phyloP scores from a whole-genome alignment of 2,797 vertebrate species.

The Octomys mimax region DNA sequence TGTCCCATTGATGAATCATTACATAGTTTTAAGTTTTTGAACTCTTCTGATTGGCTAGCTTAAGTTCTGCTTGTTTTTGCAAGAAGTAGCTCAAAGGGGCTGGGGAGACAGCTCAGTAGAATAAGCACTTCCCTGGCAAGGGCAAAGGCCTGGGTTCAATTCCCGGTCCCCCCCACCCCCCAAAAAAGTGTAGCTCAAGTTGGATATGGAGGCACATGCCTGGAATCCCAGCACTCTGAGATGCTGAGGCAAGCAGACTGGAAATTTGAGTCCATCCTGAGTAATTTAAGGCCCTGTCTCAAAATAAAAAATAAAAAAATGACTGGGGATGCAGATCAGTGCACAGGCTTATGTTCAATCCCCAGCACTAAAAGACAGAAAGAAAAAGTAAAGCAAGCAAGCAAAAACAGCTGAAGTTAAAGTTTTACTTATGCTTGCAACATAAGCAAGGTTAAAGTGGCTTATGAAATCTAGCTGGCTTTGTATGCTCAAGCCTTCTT shows the following conservation, averaged over 20 bases:
- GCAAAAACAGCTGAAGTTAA: background rate
- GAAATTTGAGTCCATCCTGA: background rate
- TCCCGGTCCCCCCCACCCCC: too few relatives aligned
- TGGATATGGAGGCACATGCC: background rate
- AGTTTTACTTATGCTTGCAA: background rate
- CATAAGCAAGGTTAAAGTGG: background rate
- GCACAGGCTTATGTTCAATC: background rate
- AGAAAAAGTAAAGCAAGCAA: background rate
- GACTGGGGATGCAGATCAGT: background rate
- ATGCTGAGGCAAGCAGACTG: background rate
- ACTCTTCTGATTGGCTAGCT: background rate
- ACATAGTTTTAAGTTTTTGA: background rate
- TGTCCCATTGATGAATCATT: background rate
- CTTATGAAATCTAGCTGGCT: background rate
- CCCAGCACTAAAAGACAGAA: background rate
- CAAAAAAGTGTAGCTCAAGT: background rate
- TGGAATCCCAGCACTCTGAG: background rate
- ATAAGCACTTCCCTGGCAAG: too few relatives aligned
- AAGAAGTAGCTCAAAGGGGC: background rate
- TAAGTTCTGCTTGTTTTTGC: background rate
- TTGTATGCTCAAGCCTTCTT: background rate
- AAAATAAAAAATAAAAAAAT: background rate
- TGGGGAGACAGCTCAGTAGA: too few relatives aligned
- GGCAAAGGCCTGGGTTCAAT: too few relatives aligned
- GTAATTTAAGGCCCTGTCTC: background rate